These are phyloP conservation scores for Physocephala rufipes DNA, from an alignment of 2,888 invertebrate species.

Conservation along the genomic window DNA sequence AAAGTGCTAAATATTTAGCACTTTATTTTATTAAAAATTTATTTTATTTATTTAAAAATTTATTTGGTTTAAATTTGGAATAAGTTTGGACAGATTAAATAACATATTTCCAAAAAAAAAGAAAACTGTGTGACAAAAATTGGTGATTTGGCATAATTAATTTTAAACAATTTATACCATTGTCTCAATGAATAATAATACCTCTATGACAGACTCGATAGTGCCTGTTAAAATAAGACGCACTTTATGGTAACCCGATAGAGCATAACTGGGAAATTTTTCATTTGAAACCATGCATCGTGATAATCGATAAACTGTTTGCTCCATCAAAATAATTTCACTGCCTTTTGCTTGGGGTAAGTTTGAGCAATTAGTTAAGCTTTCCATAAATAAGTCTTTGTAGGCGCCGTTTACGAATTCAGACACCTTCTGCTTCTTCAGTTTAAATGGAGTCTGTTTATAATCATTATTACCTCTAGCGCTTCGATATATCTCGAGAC, in stretches of 20 bases:
- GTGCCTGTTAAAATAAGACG: not conserved
- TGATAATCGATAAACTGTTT: not conserved
- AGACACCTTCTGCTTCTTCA: not conserved
- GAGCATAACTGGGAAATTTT: not conserved
- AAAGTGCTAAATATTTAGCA: too few relatives aligned
- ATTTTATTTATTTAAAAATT: too few relatives aligned
- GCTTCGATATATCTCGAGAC: not conserved
- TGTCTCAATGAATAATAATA: too few relatives aligned
- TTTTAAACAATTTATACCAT: too few relatives aligned
- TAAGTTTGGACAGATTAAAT: too few relatives aligned
- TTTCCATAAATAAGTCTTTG: not conserved
- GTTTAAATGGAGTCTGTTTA: not conserved
- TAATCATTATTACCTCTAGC: not conserved
- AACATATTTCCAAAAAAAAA: too few relatives aligned
- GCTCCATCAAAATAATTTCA: not conserved
- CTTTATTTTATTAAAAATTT: too few relatives aligned
- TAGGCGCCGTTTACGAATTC: not conserved
- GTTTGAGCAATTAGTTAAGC: not conserved
- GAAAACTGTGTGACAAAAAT: too few relatives aligned
- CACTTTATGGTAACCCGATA: slow-evolving; percentile 3
- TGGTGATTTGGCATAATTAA: too few relatives aligned
- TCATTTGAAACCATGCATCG: not conserved
- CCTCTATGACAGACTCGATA: not conserved
- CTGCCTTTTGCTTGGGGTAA: not conserved
- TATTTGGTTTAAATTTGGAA: too few relatives aligned